Conservation (phyloP, 2,888 invertebrate species). For the Uloborus plumipes region DNA sequence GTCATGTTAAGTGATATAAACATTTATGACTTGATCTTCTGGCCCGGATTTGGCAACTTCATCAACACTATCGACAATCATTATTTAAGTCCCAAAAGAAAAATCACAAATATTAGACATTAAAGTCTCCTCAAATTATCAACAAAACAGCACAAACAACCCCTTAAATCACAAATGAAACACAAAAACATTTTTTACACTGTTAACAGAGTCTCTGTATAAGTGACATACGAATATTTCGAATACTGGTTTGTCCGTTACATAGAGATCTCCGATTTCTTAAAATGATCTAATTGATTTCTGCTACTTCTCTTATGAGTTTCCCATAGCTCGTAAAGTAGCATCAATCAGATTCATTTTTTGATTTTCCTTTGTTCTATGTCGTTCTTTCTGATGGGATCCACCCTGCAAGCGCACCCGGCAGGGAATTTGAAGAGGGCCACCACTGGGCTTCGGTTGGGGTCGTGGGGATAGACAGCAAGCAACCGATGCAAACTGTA, state of each 20-base stretch:
- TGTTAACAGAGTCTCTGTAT: conserved; percentile 19
- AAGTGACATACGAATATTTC: conserved; percentile 23
- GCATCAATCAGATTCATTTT: conserved; percentile 1
- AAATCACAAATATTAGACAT: too few relatives aligned
- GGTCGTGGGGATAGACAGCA: conserved; percentile 67
- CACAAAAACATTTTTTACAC: conserved; percentile 4
- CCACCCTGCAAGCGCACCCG: conserved; percentile 68
- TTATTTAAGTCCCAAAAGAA: too few relatives aligned
- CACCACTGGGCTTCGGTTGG: conserved; percentile 66
- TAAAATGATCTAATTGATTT: not conserved
- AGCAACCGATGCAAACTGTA: conserved; percentile 67
- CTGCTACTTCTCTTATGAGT: not conserved
- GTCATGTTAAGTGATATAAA: too few relatives aligned
- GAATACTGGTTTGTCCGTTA: conserved; percentile 27
- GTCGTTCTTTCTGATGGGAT: conserved; percentile 63
- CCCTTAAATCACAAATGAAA: not conserved
- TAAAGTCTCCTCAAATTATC: not conserved
- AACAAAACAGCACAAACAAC: not conserved
- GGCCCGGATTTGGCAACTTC: not conserved
- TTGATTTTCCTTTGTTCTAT: conserved; percentile 57
- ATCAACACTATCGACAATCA: not conserved
- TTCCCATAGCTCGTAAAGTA: not conserved
- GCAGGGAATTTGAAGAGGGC: conserved; percentile 68
- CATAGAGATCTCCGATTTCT: conserved; percentile 10
- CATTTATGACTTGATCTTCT: too few relatives aligned